Evolutionary conservation across 2,113 vertebrate species (phyloP), one percentile per base, ranked within the genome.

Genomic region (Uropsilus gracilis): DNA sequence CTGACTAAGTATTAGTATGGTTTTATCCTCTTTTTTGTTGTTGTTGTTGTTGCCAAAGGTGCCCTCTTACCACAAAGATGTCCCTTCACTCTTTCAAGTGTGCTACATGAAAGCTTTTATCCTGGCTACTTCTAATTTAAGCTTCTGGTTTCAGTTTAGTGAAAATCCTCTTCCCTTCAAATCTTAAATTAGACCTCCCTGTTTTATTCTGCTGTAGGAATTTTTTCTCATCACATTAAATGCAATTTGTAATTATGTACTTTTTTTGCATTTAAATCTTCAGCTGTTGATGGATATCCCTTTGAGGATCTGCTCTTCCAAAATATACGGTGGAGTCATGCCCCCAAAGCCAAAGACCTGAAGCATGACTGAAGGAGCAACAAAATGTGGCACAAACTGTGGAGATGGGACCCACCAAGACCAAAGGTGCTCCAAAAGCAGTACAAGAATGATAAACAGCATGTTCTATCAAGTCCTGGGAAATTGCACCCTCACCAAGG

Each of bases 191-290:
- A 55, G 5, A 92, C 48, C 12, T 72, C 73, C 46, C 57, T 63
- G 28, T 68, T 86, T 80, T 57, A 57, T 14, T 78, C 12, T 61
- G 26, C 59, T 86, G 26, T 8, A n/a, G 44, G 57, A 44, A 53
- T n/a, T 91, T 88, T 84, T 48, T 28, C 7, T 86, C 14, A 88
- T 66, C 26, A 46, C 34, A 64, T 66, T 80, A 93, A 93, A 78
- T 7, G 72, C 75, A 87, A 77, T 82, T 86, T 78, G 14, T 44
- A 88, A 44, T 78, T 44, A 64, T n/a, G 59, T 37, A 73, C 14
- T 81, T 89, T 44, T 44, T 34, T 73, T 71, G 22, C n/a, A 30
- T 59, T n/a, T n/a, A n/a, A 89, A 64, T 81, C 75, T 10, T 42
- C 30, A 26, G 34, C 32, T 94, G 2, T 87, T n/a, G n/a, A n/a